phyloP scores from a whole-genome alignment of 2,888 invertebrate species.

The Miltochrista miniata region DNA sequence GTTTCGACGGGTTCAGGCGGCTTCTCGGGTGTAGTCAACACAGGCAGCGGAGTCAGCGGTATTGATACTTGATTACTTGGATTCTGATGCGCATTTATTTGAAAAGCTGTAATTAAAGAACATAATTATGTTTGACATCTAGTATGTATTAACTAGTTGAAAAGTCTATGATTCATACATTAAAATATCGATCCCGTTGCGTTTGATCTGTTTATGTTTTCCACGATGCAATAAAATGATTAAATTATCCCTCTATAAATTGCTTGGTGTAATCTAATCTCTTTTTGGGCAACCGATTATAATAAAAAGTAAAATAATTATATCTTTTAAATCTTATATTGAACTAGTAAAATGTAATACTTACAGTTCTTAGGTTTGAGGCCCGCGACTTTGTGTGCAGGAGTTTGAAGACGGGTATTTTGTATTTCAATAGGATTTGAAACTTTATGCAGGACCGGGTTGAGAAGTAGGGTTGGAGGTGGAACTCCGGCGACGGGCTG shows the following conservation, averaged over 20 bases:
- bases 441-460: too few relatives aligned
- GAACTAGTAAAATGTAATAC: background rate
- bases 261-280: too few relatives aligned
- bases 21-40: background rate
- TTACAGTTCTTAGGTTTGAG: background rate
- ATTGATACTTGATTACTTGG: background rate
- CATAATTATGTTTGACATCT: background rate
- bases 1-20: constrained; percentile 1
- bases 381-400: background rate
- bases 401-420: background rate
- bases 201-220: too few relatives aligned
- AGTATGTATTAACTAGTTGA: too few relatives aligned
- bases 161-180: too few relatives aligned
- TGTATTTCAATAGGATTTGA: background rate
- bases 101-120: background rate
- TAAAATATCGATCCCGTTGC: too few relatives aligned
- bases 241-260: background rate
- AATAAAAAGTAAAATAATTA: background rate
- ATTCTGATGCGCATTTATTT: background rate
- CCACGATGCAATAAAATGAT: too few relatives aligned
- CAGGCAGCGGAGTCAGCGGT: background rate
- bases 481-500: too few relatives aligned
- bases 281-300: too few relatives aligned
- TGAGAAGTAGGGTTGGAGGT: too few relatives aligned
- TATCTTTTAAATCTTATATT: background rate